phyloP scores from a whole-genome alignment of 2,797 vertebrate species.

The Potorous gilbertii region DNA sequence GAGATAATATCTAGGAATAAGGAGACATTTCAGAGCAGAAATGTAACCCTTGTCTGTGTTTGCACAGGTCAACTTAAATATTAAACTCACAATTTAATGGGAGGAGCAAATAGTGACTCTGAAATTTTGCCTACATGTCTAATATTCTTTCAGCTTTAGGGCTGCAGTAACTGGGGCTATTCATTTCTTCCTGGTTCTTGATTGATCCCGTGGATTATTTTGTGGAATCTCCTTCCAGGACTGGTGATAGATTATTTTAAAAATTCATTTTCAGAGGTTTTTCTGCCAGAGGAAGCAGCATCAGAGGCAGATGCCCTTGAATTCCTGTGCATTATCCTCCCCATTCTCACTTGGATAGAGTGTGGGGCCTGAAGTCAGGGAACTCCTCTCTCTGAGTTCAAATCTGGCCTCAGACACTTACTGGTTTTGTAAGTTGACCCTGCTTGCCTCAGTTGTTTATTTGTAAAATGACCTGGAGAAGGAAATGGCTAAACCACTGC shows the following conservation, averaged over 20 bases:
- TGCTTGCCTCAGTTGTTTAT: not conserved
- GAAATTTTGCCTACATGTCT: conserved; percentile 10
- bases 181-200: conserved; percentile 60
- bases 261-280: not conserved
- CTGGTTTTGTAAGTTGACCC: not conserved
- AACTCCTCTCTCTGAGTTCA: not conserved
- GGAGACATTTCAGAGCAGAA: not conserved
- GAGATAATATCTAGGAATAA: conserved; percentile 20
- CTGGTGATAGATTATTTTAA: conserved; percentile 22
- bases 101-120: conserved; percentile 50
- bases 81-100: conserved; percentile 39
- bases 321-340: not conserved
- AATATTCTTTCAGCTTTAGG: conserved; percentile 47
- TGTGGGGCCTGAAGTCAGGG: not conserved
- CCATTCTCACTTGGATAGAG: not conserved
- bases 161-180: conserved; percentile 53
- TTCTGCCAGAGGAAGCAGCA: not conserved
- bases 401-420: not conserved
- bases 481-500: not conserved
- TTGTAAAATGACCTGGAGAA: not conserved
- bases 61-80: conserved; percentile 33
- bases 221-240: conserved; percentile 51
- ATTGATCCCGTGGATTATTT: conserved; percentile 35
- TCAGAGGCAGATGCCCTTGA: not conserved
- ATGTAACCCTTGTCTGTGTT: not conserved